Conservation (phyloP, 1,140 invertebrate species). For the Mya arenaria region DNA sequence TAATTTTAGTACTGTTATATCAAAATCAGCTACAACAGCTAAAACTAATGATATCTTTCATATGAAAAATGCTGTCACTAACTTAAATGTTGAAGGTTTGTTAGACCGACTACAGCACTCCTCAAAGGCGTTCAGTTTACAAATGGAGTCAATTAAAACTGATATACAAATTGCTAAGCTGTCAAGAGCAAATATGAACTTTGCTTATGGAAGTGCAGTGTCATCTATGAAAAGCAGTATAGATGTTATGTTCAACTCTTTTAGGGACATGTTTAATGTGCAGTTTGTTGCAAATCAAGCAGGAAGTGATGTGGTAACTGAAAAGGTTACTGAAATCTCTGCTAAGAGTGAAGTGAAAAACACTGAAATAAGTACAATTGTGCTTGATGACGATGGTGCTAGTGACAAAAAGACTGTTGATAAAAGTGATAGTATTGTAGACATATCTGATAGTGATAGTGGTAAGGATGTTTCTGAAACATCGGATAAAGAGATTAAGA, state of each 20-base stretch:
- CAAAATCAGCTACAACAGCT: neutral
- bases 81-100: slow-evolving; percentile 32
- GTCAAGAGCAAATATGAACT: slow-evolving; percentile 1
- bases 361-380: slow-evolving; percentile 6
- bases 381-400: neutral
- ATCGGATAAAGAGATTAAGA: too few species aligned
- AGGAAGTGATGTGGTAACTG: neutral
- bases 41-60: slow-evolving; percentile 30
- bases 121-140: too few species aligned
- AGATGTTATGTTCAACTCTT: slow-evolving; percentile 35
- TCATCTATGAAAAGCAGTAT: slow-evolving; percentile 42
- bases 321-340: neutral
- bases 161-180: slow-evolving; percentile 47
- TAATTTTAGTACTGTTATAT: neutral
- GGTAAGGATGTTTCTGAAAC: too few species aligned
- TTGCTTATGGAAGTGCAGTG: slow-evolving; percentile 1
- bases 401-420: neutral
- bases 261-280: slow-evolving; percentile 35
- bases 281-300: slow-evolving; percentile 10
- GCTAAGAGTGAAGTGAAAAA: slow-evolving; percentile 27
- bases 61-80: slow-evolving; percentile 1
- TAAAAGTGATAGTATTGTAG: neutral
- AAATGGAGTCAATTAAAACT: too few species aligned
- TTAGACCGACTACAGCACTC: slow-evolving; percentile 43
- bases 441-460: neutral